These are phyloP conservation scores for Arizona elegans DNA, from an alignment of 2,113 vertebrate species.

Conservation along the genomic window DNA sequence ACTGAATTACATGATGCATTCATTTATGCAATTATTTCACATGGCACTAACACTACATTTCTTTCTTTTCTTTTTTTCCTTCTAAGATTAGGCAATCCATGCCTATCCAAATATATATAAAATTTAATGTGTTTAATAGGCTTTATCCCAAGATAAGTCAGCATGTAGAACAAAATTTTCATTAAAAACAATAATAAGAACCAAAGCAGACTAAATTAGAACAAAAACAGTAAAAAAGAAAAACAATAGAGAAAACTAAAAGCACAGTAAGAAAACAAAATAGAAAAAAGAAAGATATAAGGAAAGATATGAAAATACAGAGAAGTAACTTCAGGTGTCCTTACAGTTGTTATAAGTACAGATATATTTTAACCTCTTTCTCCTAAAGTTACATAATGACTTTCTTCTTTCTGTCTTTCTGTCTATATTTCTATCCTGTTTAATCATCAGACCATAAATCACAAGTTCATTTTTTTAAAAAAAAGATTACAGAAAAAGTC, in stretches of 20 bases:
- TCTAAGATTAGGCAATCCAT: neutral
- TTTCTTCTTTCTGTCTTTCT: neutral
- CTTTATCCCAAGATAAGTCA: neutral
- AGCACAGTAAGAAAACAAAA: neutral
- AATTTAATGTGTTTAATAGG: neutral
- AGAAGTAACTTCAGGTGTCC: neutral
- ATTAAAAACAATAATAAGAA: neutral
- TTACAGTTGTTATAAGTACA: neutral
- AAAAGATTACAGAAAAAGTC: neutral
- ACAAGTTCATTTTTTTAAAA: neutral
- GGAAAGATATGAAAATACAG: neutral
- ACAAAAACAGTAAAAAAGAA: neutral
- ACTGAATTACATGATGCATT: neutral
- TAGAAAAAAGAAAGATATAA: neutral
- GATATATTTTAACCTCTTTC: neutral
- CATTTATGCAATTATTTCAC: neutral
- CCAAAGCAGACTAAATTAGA: neutral
- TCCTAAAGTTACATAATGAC: neutral
- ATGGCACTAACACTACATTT: neutral
- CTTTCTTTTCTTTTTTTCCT: neutral
- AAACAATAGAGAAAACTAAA: neutral
- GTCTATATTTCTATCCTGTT: neutral
- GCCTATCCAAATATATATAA: neutral
- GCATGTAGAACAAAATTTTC: neutral
- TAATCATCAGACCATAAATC: neutral